These are phyloP conservation scores for Prietella phreatophila DNA, from an alignment of 2,113 vertebrate genomes.

Conservation along the genomic window DNA sequence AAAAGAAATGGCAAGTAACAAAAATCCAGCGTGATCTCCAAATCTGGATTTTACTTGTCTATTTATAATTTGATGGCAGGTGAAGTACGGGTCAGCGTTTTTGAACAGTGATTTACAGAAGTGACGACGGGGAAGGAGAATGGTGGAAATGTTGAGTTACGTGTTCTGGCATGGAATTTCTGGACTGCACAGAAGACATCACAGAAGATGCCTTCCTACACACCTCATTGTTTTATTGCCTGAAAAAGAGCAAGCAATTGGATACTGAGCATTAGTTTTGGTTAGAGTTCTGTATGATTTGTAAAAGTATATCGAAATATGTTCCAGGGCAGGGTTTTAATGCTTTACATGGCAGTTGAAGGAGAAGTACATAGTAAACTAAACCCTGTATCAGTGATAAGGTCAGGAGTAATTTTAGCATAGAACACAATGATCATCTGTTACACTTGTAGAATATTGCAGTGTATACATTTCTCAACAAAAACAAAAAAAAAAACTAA, in stretches of 20 bases:
- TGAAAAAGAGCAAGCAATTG: background rate
- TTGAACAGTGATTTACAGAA: background rate
- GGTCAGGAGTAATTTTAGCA: constrained; percentile 2
- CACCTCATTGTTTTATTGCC: background rate
- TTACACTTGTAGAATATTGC: background rate
- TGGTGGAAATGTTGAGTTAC: constrained; percentile 2
- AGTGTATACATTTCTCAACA: background rate
- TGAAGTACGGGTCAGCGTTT: constrained; percentile 3
- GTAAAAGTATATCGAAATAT: background rate
- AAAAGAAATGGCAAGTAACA: constrained; percentile 4
- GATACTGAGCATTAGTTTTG: background rate
- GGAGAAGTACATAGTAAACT: background rate
- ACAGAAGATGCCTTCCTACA: background rate
- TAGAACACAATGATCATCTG: background rate
- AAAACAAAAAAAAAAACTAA: background rate
- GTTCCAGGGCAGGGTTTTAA: background rate
- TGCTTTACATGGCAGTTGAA: background rate
- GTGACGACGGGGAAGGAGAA: background rate
- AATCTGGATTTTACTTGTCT: background rate
- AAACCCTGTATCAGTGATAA: background rate
- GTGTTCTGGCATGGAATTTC: background rate
- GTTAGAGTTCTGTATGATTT: too few relatives aligned
- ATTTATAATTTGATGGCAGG: constrained; percentile 14
- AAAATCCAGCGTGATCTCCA: background rate
- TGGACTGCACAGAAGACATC: background rate